Conservation (phyloP, 2,888 invertebrate genomes). For the Oegoconia quadripuncta region DNA sequence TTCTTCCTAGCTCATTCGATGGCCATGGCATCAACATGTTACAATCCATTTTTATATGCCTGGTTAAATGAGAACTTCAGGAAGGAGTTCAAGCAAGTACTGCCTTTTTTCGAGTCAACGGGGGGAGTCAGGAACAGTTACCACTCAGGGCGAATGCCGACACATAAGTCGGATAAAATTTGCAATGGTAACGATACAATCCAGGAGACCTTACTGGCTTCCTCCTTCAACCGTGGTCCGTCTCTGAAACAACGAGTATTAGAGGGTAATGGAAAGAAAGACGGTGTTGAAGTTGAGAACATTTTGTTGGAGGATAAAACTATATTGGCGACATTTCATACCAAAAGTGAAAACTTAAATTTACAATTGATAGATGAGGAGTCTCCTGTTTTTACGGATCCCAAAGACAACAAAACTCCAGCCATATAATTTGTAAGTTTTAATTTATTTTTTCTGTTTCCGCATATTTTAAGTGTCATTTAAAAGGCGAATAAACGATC, state of each 20-base stretch:
- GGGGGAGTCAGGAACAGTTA: slow-evolving; percentile 72
- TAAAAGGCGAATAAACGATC: too few relatives aligned
- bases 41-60: slow-evolving; percentile 97
- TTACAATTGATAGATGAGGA: slow-evolving; percentile 68
- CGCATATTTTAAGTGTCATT: too few relatives aligned
- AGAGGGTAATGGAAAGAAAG: slow-evolving; percentile 62
- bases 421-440: slow-evolving; percentile 51
- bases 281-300: slow-evolving; percentile 78
- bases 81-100: slow-evolving; percentile 93
- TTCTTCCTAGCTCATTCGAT: slow-evolving; percentile 95
- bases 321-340: slow-evolving; percentile 54
- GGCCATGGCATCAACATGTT: slow-evolving; percentile 98
- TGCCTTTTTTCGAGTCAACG: slow-evolving; percentile 81
- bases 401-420: slow-evolving; percentile 45
- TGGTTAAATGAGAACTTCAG: slow-evolving; percentile 98
- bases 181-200: slow-evolving; percentile 88
- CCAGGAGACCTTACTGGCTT: slow-evolving; percentile 82
- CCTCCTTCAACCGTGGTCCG: slow-evolving; percentile 76
- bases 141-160: slow-evolving; percentile 66
- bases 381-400: slow-evolving; percentile 50
- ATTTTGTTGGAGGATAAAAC: slow-evolving; percentile 72
- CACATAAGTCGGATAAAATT: slow-evolving; percentile 81
- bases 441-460: neutral
- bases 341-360: slow-evolving; percentile 58
- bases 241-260: slow-evolving; percentile 58